Evolutionary conservation across 2,888 invertebrate genomes (phyloP), one percentile per base, ranked within the genome.

Genomic region (Asteroscopus sphinx): DNA sequence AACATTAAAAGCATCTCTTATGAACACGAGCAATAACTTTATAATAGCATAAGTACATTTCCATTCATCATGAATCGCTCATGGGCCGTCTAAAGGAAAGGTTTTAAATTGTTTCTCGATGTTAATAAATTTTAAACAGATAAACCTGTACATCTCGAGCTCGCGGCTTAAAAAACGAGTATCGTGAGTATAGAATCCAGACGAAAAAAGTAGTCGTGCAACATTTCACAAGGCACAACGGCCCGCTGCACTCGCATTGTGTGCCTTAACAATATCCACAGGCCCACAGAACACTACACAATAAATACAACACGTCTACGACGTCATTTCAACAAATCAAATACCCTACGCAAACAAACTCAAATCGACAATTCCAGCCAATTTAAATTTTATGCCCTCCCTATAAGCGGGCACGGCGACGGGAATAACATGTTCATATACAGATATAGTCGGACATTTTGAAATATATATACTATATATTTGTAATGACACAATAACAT

Each of bases 101-200:
- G 85, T 89, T 92, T 93, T 90, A 92, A 93, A 94, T 94, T 92
- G 93, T 93, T 94, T 93, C 91, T 92, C 90, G 88, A 92, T 93
- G 93, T 93, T 93, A 93, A 93, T 94, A 93, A 93, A 93, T 94
- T 93, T 93, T 91, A 92, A 94, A 93, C 91, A 93, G 93, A 93
- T 93, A 93, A 93, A 93, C 93, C 92, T 92, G 93, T 93, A 93
- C 93, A 93, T 93, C 92, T 92, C 88, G 92, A 85, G 90, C 91
- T 91, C 89, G 87, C 89, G 88, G 91, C 88, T 89, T 89, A 92
- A 93, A 93, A 93, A 93, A 93, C 91, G 86, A 93, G 87, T 88
- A 92, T 89, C 87, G 88, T 89, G 91, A 92, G 92, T 93, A 86
- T 89, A 92, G 88, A 92, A 91, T 92, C 93, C 94, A 93, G 94